Percentiles rank a stretch among this genome's conserved stretches.
phyloP scores from a whole-genome alignment of 1,140 invertebrate species.

The Sweltsa coloradensis region DNA sequence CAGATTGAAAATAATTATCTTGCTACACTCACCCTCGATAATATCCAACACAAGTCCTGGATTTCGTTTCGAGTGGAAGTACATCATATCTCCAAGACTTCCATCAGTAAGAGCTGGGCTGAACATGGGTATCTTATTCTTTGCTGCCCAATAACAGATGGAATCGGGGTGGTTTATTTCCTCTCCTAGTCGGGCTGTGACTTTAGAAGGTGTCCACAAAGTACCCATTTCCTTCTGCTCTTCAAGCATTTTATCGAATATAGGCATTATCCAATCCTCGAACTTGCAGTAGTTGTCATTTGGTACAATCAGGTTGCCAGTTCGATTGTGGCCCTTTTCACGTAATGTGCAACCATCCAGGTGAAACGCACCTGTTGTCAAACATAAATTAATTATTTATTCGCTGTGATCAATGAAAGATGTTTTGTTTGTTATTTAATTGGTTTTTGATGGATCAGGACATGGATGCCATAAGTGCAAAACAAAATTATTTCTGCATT shows the following conservation, averaged over 20 bases:
- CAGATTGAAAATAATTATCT: too few relatives aligned
- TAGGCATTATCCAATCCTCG: conserved; percentile 96
- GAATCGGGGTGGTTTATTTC: conserved; percentile 85
- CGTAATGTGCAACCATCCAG: conserved; percentile 66
- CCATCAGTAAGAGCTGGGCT: conserved; percentile 98
- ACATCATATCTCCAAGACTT: conserved; percentile 98
- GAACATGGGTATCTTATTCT: conserved; percentile 96
- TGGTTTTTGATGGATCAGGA: too few relatives aligned
- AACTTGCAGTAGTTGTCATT: conserved; percentile 98
- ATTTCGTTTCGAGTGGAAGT: conserved; percentile 90
- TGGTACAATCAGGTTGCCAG: conserved; percentile 94
- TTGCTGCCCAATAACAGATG: conserved; percentile 96
- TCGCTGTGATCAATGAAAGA: too few relatives aligned
- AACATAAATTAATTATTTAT: too few relatives aligned
- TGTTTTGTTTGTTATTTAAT: too few relatives aligned
- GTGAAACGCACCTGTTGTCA: too few relatives aligned
- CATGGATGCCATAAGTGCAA: too few relatives aligned
- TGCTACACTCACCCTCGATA: conserved; percentile 50
- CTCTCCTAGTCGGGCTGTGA: conserved; percentile 73
- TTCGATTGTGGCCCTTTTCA: conserved; percentile 87
- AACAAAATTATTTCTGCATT: too few relatives aligned
- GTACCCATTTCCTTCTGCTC: conserved; percentile 69
- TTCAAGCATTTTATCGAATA: conserved; percentile 79
- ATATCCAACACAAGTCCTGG: conserved; percentile 94
- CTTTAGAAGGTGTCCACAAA: conserved; percentile 88